These are phyloP conservation scores for rat (Rattus norvegicus) DNA, from an alignment of 2,113 vertebrate genomes.

Conservation along the genomic window GRCr8 NC_086021.1:120725001-120725500, in stretches of 20 bases:
- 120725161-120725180: background rate
- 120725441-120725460: background rate
- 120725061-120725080: background rate
- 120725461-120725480: background rate
- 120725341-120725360: background rate
- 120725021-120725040: background rate
- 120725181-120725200: background rate
- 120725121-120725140: constrained; percentile 28
- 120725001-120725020: background rate
- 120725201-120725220: background rate
- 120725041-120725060: background rate
- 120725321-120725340: background rate
- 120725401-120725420: background rate
- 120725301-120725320: background rate
- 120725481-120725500: background rate
- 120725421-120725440: background rate
- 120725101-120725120: background rate
- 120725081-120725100: background rate
- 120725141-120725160: constrained; percentile 15
- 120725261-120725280: constrained; percentile 22
- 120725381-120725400: background rate
- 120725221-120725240: constrained; percentile 41
- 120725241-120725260: background rate
- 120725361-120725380: constrained; percentile 2
- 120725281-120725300: background rate